Conservation (phyloP, 1,140 invertebrate genomes). For the Aphis gossypii region DNA sequence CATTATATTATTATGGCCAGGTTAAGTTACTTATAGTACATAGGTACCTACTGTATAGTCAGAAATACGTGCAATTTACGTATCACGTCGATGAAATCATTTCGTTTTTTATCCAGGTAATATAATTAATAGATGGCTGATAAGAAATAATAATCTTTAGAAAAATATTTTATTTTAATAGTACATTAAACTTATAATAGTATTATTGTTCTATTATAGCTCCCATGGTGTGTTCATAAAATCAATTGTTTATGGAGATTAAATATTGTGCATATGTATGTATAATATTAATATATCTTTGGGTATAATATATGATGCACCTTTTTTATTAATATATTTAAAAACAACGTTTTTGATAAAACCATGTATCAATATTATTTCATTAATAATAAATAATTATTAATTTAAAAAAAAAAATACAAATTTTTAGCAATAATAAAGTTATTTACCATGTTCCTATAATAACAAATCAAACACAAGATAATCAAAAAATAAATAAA, state of each 20-base stretch:
- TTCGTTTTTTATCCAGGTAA: not conserved
- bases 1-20: not conserved
- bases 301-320: not conserved
- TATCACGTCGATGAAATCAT: not conserved
- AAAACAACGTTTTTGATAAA: not conserved
- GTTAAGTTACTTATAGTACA: not conserved
- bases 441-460: no score
- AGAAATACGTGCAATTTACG: not conserved
- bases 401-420: no score
- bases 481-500: no score
- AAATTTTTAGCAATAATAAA: no score
- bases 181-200: not conserved
- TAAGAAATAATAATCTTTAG: not conserved
- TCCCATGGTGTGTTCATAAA: not conserved
- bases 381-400: no score
- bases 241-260: not conserved
- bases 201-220: not conserved
- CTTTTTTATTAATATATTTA: not conserved
- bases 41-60: not conserved
- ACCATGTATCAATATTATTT: no score
- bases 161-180: not conserved
- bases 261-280: not conserved
- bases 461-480: no score
- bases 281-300: not conserved
- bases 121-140: not conserved